Conservation (phyloP, 2,797 vertebrate species). For the Dendrocincla fuliginosa region DNA sequence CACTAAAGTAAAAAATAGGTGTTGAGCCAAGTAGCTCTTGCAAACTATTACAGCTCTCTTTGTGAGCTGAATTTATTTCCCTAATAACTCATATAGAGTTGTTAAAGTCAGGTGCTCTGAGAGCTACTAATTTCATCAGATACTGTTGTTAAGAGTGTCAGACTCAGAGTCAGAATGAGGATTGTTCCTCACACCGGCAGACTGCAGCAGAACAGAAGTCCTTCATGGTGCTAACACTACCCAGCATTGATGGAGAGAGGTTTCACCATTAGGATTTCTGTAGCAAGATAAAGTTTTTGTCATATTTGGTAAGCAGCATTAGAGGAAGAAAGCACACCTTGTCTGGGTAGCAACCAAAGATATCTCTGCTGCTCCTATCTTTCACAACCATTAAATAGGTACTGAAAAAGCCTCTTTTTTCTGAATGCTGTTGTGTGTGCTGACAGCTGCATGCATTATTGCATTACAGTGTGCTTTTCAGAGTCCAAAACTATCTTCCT, state of each 20-base stretch:
- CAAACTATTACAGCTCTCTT: neutral
- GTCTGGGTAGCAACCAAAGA: rapidly evolving
- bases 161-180: neutral
- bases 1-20: neutral
- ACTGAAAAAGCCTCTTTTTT: neutral
- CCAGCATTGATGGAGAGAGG: neutral
- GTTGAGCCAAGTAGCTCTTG: neutral
- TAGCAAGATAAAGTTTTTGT: neutral
- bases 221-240: neutral
- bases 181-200: rapidly evolving
- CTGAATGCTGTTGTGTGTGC: neutral
- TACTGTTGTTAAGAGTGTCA: rapidly evolving
- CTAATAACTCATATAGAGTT: neutral
- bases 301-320: rapidly evolving
- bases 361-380: neutral
- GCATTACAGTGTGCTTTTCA: neutral
- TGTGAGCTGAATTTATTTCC: neutral
- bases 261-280: neutral
- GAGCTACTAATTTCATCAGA: neutral
- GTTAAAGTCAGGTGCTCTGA: neutral
- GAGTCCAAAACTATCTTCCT: neutral
- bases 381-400: neutral
- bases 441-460: neutral
- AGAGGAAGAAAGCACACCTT: neutral
- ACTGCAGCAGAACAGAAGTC: neutral